Conservation (phyloP, 2,888 invertebrate genomes). For the Agonopterix heracliana region DNA sequence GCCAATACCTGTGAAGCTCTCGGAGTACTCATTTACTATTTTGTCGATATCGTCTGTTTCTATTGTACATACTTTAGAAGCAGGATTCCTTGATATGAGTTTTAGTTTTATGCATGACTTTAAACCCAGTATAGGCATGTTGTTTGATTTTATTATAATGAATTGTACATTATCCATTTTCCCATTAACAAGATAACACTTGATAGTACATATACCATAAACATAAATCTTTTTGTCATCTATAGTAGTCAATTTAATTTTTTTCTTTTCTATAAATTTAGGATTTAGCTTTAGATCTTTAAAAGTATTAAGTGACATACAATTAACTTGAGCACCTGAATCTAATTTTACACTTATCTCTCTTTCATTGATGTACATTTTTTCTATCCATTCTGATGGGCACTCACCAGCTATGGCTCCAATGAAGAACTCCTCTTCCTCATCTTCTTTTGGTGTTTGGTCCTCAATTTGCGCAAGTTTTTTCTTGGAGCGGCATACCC, state of each 20-base stretch:
- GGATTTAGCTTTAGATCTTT: not conserved
- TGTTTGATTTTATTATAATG: not conserved
- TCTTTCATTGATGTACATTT: not conserved
- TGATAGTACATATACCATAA: slow-evolving; percentile 1
- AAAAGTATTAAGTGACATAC: slow-evolving; percentile 3
- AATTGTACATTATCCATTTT: slow-evolving; percentile 1
- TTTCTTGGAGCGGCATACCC: not conserved
- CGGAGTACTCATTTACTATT: not conserved
- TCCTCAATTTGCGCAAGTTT: not conserved
- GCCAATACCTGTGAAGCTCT: not conserved
- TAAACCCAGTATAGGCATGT: not conserved
- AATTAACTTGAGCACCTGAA: slow-evolving; percentile 3
- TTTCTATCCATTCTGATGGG: not conserved
- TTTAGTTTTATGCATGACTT: not conserved
- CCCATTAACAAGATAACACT: not conserved
- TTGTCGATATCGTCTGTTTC: not conserved
- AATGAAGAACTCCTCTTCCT: not conserved
- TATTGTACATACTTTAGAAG: not conserved
- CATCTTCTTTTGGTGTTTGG: not conserved
- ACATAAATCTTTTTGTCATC: not conserved
- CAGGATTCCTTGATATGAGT: not conserved
- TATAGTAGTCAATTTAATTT: slow-evolving; percentile 1
- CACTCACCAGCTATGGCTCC: not conserved
- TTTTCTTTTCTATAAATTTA: not conserved
- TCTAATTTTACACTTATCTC: slow-evolving; percentile 1